Base-by-base conservation (phyloP, 2,888 invertebrate genomes). In the Meteorus colon region DNA sequence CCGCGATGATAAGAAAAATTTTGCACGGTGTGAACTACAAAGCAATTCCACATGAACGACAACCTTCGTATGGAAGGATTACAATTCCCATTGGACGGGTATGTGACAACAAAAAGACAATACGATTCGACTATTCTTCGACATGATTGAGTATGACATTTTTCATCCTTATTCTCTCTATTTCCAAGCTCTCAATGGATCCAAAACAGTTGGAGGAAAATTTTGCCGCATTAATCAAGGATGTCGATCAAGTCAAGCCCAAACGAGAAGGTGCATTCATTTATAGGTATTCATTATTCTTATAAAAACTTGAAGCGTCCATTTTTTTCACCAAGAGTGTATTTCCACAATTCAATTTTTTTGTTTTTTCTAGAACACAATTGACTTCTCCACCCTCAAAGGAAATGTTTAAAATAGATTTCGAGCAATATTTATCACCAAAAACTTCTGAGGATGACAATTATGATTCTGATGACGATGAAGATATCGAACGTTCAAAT, bases 71-170 rank as follows among this genome's bases (percentile, higher is more conserved):
- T 90, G 97, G 94, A 0, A 87, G 91, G 67, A 91, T 94, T 12
- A 91, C 93, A 79, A 91, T 94, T 0, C 89, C 92, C 34, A 90
- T 97, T 82, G 97, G 97, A 82, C 92, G 92, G 84, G 95, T 95
- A 90, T 90, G 91, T 88, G 70, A n/a, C 62, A 27, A 3, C 14
- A 24, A 16, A 37, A 41, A 29, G 74, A 19, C 19, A 27, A 60
- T 48, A 62, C 4, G 12, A 48, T 34, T 67, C 67, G 48, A 31
- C 73, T 34, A 63, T 76, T 70, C 66, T 70, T 73, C 55, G 73
- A 66, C 51, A 29, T 65, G 34, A 59, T 37, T 31, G 34, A 59
- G 29, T 31, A 59, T 69, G 24, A 70, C 73, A 66, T 72, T 73
- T 75, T 71, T 65, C 73, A 60, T 78, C 45, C 48, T 29, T 12